Percentiles rank a stretch among this genome's conserved stretches.
These are phyloP conservation scores for Apis dorsata DNA, from an alignment of 1,140 invertebrate genomes.

Conservation along the genomic window DNA sequence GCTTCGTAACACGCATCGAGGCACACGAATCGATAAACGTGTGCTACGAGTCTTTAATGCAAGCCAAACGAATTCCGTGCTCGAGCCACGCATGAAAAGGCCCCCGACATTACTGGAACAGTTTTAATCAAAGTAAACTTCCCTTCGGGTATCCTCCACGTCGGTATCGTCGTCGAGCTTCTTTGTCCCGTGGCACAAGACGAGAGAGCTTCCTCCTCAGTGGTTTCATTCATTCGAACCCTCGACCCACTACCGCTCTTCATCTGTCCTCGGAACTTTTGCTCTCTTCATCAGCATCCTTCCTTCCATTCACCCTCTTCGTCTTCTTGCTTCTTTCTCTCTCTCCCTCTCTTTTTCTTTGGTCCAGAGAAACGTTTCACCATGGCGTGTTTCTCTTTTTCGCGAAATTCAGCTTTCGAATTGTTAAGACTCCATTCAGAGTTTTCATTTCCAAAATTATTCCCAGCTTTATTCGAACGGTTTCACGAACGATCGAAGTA, in stretches of 20 bases:
- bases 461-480: no score
- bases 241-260: conserved; percentile 42
- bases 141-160: conserved; percentile 38
- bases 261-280: conserved; percentile 25
- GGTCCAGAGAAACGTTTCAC: no score
- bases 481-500: no score
- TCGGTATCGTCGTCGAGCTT: conserved; percentile 18
- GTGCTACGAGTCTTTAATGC: conserved; percentile 10
- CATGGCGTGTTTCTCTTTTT: no score
- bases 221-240: conserved; percentile 39
- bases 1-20: neutral
- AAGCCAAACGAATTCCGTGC: conserved; percentile 33
- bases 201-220: conserved; percentile 26
- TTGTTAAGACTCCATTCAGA: no score
- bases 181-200: conserved; percentile 31
- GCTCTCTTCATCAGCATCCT: conserved; percentile 50
- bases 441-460: no score
- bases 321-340: neutral
- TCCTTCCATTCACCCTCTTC: conserved; percentile 32
- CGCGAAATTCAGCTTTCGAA: no score
- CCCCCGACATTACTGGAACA: conserved; percentile 40
- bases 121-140: conserved; percentile 63
- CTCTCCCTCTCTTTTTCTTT: no score
- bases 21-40: conserved; percentile 22
- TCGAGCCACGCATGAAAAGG: conserved; percentile 45